Evolutionary conservation across 2,888 invertebrate species (phyloP), one percentile per base, ranked within the genome.

Genomic region (Callyntrura sp.): DNA sequence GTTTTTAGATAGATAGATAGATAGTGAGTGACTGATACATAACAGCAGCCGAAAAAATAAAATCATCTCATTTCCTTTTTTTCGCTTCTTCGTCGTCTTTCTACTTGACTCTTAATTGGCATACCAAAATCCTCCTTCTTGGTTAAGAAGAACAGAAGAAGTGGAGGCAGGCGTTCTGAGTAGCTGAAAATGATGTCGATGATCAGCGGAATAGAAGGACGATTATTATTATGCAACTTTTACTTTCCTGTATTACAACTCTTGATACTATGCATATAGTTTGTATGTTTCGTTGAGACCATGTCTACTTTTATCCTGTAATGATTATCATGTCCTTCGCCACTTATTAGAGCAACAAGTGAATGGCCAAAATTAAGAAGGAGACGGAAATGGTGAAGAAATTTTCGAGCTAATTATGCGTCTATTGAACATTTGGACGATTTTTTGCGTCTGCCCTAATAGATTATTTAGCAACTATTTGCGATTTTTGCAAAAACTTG

Each of bases 71-170:
- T 81, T 79, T 79, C 35, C 35, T 55, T 68, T 84, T 65, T 85
- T 78, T 78, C 68, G 14, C 43, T 28, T 70, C 85, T 86, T 57
- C 76, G 79, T 60, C 35, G 35, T 89, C 88, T 92, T 88, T 91
- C 91, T 91, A 93, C 91, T 93, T 93, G 93, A 92, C 91, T 93
- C 93, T 93, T 93, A 93, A 93, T 93, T 93, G 93, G 93, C 93
- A 93, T 93, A 93, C 93, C 93, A 91, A 92, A 88, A 73, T 51
- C 91, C 89, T 90, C 90, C 92, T 90, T 91, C 90, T 45, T 55
- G 35, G 35, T 78, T 57, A 57, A 35, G 55, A 78, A 12, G 78
- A 70, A 70, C 35, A 70, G 23, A 70, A 25, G 78, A 78, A 78
- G 55, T 55, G 20, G 78, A 28, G 57, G 28, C 43, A 82, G 60